These are phyloP conservation scores for Clivina fossor DNA, from an alignment of 2,888 invertebrate species.

Conservation along the genomic window DNA sequence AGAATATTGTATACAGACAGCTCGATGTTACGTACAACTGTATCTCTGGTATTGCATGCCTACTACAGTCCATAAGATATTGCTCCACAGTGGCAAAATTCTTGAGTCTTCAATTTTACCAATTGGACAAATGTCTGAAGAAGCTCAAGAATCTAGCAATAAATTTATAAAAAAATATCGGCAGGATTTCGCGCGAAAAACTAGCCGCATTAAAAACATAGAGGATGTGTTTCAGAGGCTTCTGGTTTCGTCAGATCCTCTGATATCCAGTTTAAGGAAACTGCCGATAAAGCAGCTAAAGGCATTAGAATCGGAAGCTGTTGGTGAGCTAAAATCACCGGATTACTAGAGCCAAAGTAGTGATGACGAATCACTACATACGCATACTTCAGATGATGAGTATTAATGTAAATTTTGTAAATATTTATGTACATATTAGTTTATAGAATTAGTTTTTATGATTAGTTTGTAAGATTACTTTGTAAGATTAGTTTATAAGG, in stretches of 20 bases:
- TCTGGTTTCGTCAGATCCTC: constrained; percentile 42
- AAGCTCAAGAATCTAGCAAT: constrained; percentile 43
- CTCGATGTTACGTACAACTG: constrained; percentile 35
- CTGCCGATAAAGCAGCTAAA: constrained; percentile 18
- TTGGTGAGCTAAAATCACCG: neutral
- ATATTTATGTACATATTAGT: too few relatives aligned
- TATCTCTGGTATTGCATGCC: constrained; percentile 46
- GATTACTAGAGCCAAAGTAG: too few relatives aligned
- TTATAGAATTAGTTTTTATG: too few relatives aligned
- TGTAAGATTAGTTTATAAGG: too few relatives aligned
- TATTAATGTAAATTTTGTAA: too few relatives aligned
- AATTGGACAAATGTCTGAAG: constrained; percentile 43
- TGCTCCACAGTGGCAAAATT: constrained; percentile 41
- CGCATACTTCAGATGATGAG: too few relatives aligned
- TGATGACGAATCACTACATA: too few relatives aligned
- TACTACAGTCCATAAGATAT: constrained; percentile 43
- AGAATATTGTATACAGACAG: constrained; percentile 36
- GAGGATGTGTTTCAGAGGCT: too few relatives aligned
- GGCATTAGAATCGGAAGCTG: neutral
- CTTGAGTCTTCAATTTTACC: constrained; percentile 41
- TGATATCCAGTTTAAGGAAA: constrained; percentile 37
- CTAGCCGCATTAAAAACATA: constrained; percentile 37
- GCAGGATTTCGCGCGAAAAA: constrained; percentile 41
- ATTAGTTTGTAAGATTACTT: too few relatives aligned
- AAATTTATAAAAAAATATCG: constrained; percentile 35